Percentiles rank a stretch among this genome's conserved stretches.
These are phyloP conservation scores for Microplitis deprimator DNA, from an alignment of 2,888 invertebrate genomes.

Conservation along the genomic window DNA sequence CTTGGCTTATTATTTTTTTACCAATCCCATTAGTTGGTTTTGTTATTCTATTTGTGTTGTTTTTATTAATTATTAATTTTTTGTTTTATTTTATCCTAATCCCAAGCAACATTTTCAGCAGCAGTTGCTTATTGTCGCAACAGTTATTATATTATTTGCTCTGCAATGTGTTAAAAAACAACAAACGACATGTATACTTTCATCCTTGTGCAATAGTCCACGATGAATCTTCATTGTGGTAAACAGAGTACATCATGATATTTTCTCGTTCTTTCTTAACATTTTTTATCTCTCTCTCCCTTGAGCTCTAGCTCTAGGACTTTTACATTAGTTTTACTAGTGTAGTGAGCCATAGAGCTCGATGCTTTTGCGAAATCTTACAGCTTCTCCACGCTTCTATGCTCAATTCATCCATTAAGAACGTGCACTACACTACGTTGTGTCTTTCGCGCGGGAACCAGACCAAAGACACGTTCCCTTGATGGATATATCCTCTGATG, in stretches of 20 bases:
- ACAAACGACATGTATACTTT: conserved; percentile 58
- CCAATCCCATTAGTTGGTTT: conserved; percentile 10
- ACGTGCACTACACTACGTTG: conserved; percentile 17
- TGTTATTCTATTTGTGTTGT: conserved; percentile 17
- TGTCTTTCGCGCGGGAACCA: conserved; percentile 33
- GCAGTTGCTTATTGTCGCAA: conserved; percentile 61
- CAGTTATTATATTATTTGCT: conserved; percentile 70
- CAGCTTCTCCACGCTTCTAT: conserved; percentile 17
- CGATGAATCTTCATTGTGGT: conserved; percentile 23
- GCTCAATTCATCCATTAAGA: conserved; percentile 17
- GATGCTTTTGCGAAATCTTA: conserved; percentile 29
- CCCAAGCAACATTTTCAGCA: conserved; percentile 27
- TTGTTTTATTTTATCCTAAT: background rate
- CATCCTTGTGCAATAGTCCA: conserved; percentile 66
- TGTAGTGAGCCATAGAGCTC: background rate
- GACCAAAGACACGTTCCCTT: conserved; percentile 35
- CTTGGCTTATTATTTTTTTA: conserved; percentile 10
- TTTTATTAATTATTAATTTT: conserved; percentile 4
- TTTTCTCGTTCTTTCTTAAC: conserved; percentile 35
- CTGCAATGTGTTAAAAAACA: conserved; percentile 60
- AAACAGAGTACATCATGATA: conserved; percentile 37
- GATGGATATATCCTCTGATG: conserved; percentile 22
- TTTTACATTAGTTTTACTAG: conserved; percentile 1
- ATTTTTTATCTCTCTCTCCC: conserved; percentile 25
- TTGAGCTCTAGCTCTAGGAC: background rate